Evolutionary conservation across 2,797 vertebrate species (phyloP).

Genomic region (Lagothrix lagotricha): DNA sequence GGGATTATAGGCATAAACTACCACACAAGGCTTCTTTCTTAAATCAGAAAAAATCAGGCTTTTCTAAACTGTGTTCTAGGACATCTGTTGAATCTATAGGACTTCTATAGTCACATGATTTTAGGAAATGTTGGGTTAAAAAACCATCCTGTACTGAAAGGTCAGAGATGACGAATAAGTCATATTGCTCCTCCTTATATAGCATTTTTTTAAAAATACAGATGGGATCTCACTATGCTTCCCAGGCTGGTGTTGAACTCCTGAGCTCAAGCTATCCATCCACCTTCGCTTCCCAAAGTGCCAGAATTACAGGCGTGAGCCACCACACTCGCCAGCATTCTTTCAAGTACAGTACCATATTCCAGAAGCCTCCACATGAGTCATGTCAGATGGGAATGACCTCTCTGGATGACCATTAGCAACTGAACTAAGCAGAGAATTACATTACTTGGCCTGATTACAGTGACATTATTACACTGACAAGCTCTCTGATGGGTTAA

Average conservation of each 20-base stretch:
- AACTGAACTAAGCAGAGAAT: conserved; percentile 58
- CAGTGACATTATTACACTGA: conserved; percentile 49
- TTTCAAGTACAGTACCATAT: conserved; percentile 19
- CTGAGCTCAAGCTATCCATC: no score
- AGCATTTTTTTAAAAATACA: not conserved
- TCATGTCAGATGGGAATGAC: conserved; percentile 48
- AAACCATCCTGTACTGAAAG: not conserved
- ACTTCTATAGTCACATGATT: not conserved
- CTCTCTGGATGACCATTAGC: conserved; percentile 30
- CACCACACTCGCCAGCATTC: not conserved
- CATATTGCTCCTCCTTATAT: not conserved
- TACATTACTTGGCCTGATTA: conserved; percentile 59
- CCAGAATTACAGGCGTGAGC: no score
- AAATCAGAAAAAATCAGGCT: not conserved
- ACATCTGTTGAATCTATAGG: not conserved
- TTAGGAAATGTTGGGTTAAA: conserved; percentile 24
- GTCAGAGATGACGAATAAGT: not conserved
- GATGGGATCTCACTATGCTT: no score
- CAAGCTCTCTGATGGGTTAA: conserved; percentile 47
- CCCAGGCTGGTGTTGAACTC: no score
- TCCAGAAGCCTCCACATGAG: conserved; percentile 45
- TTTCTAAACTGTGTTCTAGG: not conserved
- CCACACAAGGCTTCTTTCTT: not conserved
- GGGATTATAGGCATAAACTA: no score
- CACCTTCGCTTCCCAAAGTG: no score